These are phyloP conservation scores for Cacoxenus indagator DNA, from an alignment of 2,888 invertebrate species.

Conservation along the genomic window DNA sequence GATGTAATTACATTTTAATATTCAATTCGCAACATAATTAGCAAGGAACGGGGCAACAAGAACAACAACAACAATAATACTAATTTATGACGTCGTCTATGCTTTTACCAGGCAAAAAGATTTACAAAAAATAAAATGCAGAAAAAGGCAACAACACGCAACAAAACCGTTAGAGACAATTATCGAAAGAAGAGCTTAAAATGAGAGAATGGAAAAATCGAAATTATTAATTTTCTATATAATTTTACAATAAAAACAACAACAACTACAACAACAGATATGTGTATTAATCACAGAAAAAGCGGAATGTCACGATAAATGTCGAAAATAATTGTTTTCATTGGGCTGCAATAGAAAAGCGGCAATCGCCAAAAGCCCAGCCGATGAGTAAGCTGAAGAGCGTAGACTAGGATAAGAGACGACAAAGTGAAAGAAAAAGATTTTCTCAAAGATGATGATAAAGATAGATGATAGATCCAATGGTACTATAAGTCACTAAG, in stretches of 20 bases:
- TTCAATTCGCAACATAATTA: constrained; percentile 20
- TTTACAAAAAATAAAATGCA: not conserved
- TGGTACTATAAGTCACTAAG: too few relatives aligned
- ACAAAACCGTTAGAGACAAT: constrained; percentile 11
- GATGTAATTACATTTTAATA: constrained; percentile 20
- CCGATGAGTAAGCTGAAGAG: not conserved
- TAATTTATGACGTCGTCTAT: not conserved
- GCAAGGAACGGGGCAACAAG: too few relatives aligned
- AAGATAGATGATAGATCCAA: too few relatives aligned
- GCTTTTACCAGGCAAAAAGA: not conserved
- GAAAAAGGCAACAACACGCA: not conserved
- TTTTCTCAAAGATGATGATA: too few relatives aligned
- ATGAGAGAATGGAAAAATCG: not conserved
- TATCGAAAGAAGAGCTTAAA: not conserved
- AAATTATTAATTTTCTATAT: constrained; percentile 4
- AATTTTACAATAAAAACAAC: not conserved
- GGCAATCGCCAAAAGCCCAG: not conserved
- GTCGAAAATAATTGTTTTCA: constrained; percentile 7
- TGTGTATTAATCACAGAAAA: not conserved
- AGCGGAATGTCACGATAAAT: not conserved
- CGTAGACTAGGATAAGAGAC: not conserved
- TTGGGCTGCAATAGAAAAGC: not conserved
- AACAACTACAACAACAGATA: not conserved
- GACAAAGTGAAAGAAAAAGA: not conserved
- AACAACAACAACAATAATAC: not conserved